phyloP scores from a whole-genome alignment of 2,113 vertebrate species.

The Leuciscus idus region DNA sequence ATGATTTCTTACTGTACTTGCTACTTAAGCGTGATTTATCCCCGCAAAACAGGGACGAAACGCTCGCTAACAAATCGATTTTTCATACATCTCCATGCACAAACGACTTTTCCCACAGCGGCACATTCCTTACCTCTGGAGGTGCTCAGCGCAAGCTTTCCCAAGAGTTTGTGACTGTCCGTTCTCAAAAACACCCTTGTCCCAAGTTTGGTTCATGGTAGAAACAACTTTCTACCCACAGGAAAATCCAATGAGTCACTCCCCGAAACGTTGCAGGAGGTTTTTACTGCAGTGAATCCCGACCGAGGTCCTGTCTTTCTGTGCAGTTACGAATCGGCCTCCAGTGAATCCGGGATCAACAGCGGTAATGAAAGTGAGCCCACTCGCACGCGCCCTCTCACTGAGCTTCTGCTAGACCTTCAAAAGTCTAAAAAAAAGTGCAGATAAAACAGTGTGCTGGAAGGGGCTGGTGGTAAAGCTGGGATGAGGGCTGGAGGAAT shows the following conservation, averaged over 20 bases:
- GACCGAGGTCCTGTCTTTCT: slow-evolving; percentile 52
- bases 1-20: slow-evolving; percentile 4
- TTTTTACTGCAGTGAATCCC: slow-evolving; percentile 45
- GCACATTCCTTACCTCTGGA: slow-evolving; percentile 71
- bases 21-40: neutral
- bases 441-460: slow-evolving; percentile 58
- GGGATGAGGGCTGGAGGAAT: slow-evolving; percentile 61
- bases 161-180: slow-evolving; percentile 60
- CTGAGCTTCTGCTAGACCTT: neutral
- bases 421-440: slow-evolving; percentile 45
- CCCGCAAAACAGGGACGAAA: neutral
- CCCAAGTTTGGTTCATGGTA: slow-evolving; percentile 69
- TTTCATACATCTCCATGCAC: neutral
- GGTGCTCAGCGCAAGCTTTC: slow-evolving; percentile 54
- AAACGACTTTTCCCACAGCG: neutral
- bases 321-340: slow-evolving; percentile 30
- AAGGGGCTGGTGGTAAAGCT: slow-evolving; percentile 57
- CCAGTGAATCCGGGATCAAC: slow-evolving; percentile 59
- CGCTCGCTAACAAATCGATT: neutral
- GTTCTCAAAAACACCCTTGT: slow-evolving; percentile 61
- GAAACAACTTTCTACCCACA: slow-evolving; percentile 58
- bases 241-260: slow-evolving; percentile 36
- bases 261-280: slow-evolving; percentile 38
- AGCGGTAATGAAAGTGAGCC: slow-evolving; percentile 62
- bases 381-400: neutral